Base-by-base conservation (phyloP, 2,797 vertebrate genomes). In the Microtus agrestis region DNA sequence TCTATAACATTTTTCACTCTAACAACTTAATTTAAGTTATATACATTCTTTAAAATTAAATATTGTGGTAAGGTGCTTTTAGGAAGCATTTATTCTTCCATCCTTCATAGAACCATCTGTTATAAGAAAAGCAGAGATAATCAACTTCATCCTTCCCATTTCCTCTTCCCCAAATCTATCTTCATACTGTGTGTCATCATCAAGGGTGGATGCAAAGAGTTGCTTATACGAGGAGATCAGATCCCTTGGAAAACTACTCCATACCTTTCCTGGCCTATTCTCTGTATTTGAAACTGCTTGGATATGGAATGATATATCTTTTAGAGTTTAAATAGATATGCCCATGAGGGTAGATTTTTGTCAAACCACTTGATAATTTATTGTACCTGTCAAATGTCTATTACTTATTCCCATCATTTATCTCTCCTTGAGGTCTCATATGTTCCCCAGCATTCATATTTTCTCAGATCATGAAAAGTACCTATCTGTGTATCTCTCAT, bases 21-120 rank as follows among this genome's bases (percentile, higher is more conserved):
- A 95, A 91, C 74, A 93, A 71, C 2, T 76, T 95, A 91, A 56
- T 48, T 85, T 93, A 31, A 82, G 19, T 61, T 79, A 93, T 84
- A 92, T 76, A 76, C 59, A 10, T 65, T 69, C 17, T 95, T 69
- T 59, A 82, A 91, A 93, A 77, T 84, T 84, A 84, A 93, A 79
- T 95, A 86, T 51, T 46, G 15, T 78, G 89, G n/a, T 40, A 71
- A 65, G 37, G 2, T 88, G 37, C 5, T 37, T 59, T 69, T 73
- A 80, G 11, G 61, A 87, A 95, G 8, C 6, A 46, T 84, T 79
- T 94, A 69, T 84, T 79, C 27, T 74, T 69, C 23, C 15, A 71
- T 34, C 10, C 63, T 59, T 93, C 15, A 37, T 85, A 46, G 34
- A 96, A 92, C 79, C 23, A 87, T 67, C 65, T 87, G 19, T 93